phyloP scores from a whole-genome alignment of 2,113 vertebrate genomes.

The Trachemys scripta region DNA sequence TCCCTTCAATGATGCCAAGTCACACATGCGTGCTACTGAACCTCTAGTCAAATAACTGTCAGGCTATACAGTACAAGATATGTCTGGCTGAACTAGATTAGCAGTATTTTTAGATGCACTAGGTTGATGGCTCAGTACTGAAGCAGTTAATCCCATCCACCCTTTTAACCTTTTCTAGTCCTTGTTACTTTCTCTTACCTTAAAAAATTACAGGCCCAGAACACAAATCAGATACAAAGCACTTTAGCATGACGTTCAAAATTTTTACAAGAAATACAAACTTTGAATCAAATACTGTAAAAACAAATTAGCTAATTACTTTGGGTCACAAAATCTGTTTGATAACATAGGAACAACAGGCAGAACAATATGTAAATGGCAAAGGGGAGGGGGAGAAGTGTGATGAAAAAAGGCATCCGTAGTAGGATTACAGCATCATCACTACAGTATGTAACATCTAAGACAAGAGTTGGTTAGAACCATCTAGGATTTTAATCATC shows the following conservation, averaged over 20 bases:
- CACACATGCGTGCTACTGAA: background rate
- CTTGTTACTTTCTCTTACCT: background rate
- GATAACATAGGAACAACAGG: background rate
- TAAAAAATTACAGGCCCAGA: background rate
- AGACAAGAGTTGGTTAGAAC: conserved; percentile 47
- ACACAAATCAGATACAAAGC: conserved; percentile 14
- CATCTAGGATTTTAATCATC: conserved; percentile 52
- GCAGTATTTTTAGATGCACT: background rate
- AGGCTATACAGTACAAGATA: background rate
- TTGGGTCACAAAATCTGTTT: background rate
- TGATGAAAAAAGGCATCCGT: conserved; percentile 24
- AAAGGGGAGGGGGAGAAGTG: background rate
- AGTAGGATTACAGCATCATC: conserved; percentile 52
- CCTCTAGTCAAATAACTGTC: background rate
- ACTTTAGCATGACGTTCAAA: background rate
- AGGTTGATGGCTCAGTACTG: background rate
- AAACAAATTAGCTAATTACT: background rate
- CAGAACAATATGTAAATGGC: background rate
- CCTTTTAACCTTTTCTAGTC: background rate
- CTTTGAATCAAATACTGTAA: background rate
- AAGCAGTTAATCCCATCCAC: background rate
- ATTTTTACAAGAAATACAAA: background rate
- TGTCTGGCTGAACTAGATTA: conserved; percentile 8
- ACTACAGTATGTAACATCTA: conserved; percentile 25
- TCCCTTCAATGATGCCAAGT: conserved; percentile 23